These are phyloP conservation scores for Calliscelio sp. DNA, from an alignment of 2,888 invertebrate species.

Conservation along the genomic window DNA sequence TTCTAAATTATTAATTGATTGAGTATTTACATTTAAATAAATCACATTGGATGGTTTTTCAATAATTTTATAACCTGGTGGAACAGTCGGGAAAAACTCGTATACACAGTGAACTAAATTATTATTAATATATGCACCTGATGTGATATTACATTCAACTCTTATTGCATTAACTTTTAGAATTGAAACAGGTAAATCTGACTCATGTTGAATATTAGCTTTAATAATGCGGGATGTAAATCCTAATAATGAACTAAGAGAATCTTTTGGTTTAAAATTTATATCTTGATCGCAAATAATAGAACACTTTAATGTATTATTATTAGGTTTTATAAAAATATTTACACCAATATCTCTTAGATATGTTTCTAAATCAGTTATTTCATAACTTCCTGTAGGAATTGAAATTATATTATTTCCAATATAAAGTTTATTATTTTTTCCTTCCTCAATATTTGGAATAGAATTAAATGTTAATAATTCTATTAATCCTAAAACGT, in stretches of 20 bases:
- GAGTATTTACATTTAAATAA: conserved; percentile 65
- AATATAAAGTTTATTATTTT: conserved; percentile 30
- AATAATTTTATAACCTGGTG: conserved; percentile 80
- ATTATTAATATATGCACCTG: conserved; percentile 41
- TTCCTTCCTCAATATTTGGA: conserved; percentile 76
- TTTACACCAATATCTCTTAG: conserved; percentile 47
- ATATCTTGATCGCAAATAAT: conserved; percentile 48
- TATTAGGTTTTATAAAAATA: conserved; percentile 54
- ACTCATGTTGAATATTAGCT: conserved; percentile 39
- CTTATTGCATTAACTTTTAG: conserved; percentile 49
- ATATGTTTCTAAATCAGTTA: conserved; percentile 77
- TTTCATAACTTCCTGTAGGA: conserved; percentile 80
- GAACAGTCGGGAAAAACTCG: neutral
- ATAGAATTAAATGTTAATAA: conserved; percentile 78
- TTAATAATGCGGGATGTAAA: conserved; percentile 56
- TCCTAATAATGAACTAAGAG: conserved; percentile 58
- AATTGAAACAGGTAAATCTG: conserved; percentile 45
- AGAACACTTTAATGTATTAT: conserved; percentile 59
- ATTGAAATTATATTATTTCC: conserved; percentile 68
- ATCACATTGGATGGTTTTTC: conserved; percentile 77
- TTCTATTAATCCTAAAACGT: conserved; percentile 54
- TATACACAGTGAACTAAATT: neutral
- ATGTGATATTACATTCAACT: conserved; percentile 59
- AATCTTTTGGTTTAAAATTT: conserved; percentile 53
- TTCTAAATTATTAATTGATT: conserved; percentile 71